Percentiles rank a stretch among this genome's conserved stretches.
Evolutionary conservation across 1,140 invertebrate species (phyloP).

Genomic region (Pemphigus obesinymphae): DNA sequence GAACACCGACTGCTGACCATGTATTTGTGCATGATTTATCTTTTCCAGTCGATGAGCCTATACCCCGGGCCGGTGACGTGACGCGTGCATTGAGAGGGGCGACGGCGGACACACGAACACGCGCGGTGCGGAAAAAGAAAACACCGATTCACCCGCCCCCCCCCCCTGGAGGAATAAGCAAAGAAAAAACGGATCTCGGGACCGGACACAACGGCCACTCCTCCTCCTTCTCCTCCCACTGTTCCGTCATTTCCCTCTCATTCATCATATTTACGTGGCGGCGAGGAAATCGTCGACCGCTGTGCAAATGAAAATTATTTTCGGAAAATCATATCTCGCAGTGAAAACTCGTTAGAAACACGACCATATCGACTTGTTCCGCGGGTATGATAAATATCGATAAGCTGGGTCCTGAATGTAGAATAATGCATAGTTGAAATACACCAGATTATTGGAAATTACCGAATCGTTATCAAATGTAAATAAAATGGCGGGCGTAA

Average conservation of each 20-base stretch:
- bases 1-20: not conserved
- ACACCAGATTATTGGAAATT: no score
- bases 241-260: not conserved
- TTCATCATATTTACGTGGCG: conserved; percentile 10
- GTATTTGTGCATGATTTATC: not conserved
- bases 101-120: not conserved
- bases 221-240: no score
- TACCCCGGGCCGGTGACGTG: not conserved
- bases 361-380: not conserved
- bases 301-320: no score
- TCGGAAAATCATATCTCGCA: no score
- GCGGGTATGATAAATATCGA: no score
- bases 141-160: not conserved
- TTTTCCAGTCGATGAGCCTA: not conserved
- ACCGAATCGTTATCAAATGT: no score
- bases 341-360: no score
- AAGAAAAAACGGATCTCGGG: not conserved
- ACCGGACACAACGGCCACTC: not conserved
- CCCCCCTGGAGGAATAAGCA: not conserved
- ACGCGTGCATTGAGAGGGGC: not conserved
- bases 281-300: not conserved
- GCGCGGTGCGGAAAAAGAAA: not conserved
- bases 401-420: no score
- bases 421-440: no score
- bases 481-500: no score